Evolutionary conservation across 1,140 invertebrate genomes (phyloP).

Genomic region (Neodiprion virginianus): DNA sequence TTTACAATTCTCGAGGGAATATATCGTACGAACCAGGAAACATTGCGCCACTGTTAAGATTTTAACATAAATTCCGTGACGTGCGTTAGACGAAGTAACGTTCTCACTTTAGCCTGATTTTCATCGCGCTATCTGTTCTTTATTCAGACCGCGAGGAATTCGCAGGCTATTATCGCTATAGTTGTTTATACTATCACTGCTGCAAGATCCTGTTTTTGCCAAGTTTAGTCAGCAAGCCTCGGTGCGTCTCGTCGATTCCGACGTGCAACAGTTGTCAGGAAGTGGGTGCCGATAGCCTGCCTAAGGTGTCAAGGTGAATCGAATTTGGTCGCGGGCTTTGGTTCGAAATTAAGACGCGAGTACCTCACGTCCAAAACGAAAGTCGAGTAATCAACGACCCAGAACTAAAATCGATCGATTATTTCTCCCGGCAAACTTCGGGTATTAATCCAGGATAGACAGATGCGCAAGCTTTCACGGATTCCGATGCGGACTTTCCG

Average conservation of each 20-base stretch:
- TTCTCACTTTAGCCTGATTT: too few relatives aligned
- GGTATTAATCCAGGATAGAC: too few relatives aligned
- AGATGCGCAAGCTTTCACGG: too few relatives aligned
- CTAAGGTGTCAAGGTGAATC: not conserved
- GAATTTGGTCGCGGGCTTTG: not conserved
- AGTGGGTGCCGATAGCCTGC: not conserved
- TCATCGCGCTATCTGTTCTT: too few relatives aligned
- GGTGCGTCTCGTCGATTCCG: not conserved
- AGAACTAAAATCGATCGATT: not conserved
- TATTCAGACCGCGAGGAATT: too few relatives aligned
- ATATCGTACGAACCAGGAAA: not conserved
- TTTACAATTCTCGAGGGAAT: too few relatives aligned
- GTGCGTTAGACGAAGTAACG: too few relatives aligned
- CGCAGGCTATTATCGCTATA: too few relatives aligned
- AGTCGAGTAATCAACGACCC: not conserved
- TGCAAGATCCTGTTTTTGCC: too few relatives aligned
- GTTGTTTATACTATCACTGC: too few relatives aligned
- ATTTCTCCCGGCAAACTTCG: not conserved
- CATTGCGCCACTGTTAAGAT: not conserved
- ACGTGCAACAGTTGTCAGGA: slow-evolving; percentile 4
- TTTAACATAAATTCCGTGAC: too few relatives aligned
- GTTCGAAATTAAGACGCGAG: not conserved
- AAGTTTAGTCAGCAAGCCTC: too few relatives aligned
- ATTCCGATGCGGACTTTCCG: not conserved
- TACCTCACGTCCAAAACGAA: not conserved